Conservation (phyloP, 2,888 invertebrate genomes). For the Lochmaea capreae region DNA sequence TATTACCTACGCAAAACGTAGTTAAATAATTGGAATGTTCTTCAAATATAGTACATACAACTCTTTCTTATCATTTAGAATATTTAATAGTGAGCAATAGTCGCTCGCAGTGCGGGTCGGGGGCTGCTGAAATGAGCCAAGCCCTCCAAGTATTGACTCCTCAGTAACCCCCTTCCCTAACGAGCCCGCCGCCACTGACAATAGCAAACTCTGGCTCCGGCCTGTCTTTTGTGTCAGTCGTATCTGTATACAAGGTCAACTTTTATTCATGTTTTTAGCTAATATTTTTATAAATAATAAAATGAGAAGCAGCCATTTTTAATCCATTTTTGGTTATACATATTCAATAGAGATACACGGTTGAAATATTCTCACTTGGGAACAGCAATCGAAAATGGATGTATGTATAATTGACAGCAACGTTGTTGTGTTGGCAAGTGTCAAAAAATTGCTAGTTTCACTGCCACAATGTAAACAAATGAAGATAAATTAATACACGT, state of each 20-base stretch:
- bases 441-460: too few relatives aligned
- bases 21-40: conserved; percentile 61
- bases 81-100: conserved; percentile 67
- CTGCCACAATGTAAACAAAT: too few relatives aligned
- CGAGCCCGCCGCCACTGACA: conserved; percentile 64
- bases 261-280: neutral
- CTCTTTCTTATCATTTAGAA: conserved; percentile 66
- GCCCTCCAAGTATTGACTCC: conserved; percentile 51
- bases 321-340: too few relatives aligned
- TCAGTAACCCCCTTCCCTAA: conserved; percentile 55
- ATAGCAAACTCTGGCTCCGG: conserved; percentile 54
- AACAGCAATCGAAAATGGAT: too few relatives aligned
- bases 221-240: conserved; percentile 43
- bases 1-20: conserved; percentile 65
- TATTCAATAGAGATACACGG: too few relatives aligned
- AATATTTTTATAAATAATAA: neutral
- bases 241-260: conserved; percentile 28
- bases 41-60: conserved; percentile 65
- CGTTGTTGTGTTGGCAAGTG: too few relatives aligned
- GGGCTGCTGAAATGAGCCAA: conserved; percentile 53
- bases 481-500: too few relatives aligned
- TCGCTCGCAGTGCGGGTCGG: conserved; percentile 62
- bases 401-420: too few relatives aligned
- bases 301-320: neutral
- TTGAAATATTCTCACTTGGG: too few relatives aligned